Base-by-base conservation (phyloP, 2,797 vertebrate species). In the Tragopan temminckii region DNA sequence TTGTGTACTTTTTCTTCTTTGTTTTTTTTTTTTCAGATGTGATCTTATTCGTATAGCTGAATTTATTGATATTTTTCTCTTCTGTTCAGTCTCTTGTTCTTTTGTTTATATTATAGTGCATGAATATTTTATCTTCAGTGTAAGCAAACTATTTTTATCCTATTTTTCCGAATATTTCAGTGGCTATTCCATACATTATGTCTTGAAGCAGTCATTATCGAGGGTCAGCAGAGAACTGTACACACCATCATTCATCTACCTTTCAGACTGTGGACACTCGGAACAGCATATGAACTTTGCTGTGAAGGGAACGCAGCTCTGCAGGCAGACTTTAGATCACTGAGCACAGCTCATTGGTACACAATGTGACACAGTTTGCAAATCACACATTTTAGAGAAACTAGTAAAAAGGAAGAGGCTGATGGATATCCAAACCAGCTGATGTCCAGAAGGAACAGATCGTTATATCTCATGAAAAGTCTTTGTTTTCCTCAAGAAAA, bases 261-360 rank as follows among this genome's bases (percentile, higher is more conserved):
- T 66, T 82, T 53, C 69, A 69, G 71, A 38, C 25, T 35, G 4
- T 1, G 8, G n/a, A 9, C 9, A 5, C 23, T 42, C 23, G 20
- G 52, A 67, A 70, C 8, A 74, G 8, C 18, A 36, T 5, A 1
- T 0, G 1, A 33, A 62, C 7, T 3, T 48, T 62, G 17, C 31
- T 48, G 23, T 27, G 5, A 35, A 53, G 61, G 11, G n/a, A 66
- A 43, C 4, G 4, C 1, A 63, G 36, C 8, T 62, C 52, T 17
- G 24, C 9, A 66, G 21, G 31, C 12, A 61, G 53, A 66, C 16
- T 50, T 36, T 5, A 8, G 7, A 20, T 33, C 43, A 40, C 10
- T 2, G 1, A 3, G 1, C 3, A 8, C 3, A 84, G 40, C n/a
- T 46, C n/a, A 29, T 15, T 0, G 1, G 10, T 21, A 13, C 25